Base-by-base conservation (phyloP, 2,888 invertebrate species). In the Tortricodes alternella region DNA sequence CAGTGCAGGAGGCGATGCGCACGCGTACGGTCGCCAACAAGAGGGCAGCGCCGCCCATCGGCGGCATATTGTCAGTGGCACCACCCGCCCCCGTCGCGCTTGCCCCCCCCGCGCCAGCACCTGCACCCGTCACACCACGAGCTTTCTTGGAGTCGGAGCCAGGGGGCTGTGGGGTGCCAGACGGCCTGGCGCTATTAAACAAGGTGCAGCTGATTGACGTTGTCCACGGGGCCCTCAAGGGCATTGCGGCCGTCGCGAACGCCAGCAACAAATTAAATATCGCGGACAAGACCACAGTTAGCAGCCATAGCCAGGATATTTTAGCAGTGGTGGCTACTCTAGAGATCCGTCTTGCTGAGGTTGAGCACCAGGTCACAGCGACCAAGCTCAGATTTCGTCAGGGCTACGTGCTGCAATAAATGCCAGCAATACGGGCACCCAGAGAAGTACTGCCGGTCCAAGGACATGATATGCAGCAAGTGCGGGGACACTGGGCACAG, bases 371-470 rank as follows among this genome's bases (percentile, higher is more conserved):
- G 16, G 38, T 32, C 1, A 21, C 16, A 0, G 19, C 21, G 0
- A 9, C 24, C 1, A 48, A 37, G 18, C 0, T 19, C 16, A 0
- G 60, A 63, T 29, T 53, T 27, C n/a, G 6, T 56, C 0, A 0
- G 27, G 1, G 46, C 50, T 0, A 56, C 60, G 0, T 61, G 60
- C 51, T 63, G 63, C 46, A 8, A 7, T 1, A 56, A 50, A 24
- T 63, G 63, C 19, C 63, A 63, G 39, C 27, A 38, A 7, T 61
- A 55, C 8, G 61, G 62, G 3, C 62, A 63, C 53, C 49, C 59
- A 0, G 55, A 49, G 7, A 43, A 44, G 16, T 57, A 37, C 9
- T 60, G 62, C 21, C 2, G 48, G 0, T 58, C 57, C 1, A 38
- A 39, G 11, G 39, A 34, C 0, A 11, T 4, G 0, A 46, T 19